phyloP scores from a whole-genome alignment of 2,797 vertebrate species.

The Enteromius radiatus region DNA sequence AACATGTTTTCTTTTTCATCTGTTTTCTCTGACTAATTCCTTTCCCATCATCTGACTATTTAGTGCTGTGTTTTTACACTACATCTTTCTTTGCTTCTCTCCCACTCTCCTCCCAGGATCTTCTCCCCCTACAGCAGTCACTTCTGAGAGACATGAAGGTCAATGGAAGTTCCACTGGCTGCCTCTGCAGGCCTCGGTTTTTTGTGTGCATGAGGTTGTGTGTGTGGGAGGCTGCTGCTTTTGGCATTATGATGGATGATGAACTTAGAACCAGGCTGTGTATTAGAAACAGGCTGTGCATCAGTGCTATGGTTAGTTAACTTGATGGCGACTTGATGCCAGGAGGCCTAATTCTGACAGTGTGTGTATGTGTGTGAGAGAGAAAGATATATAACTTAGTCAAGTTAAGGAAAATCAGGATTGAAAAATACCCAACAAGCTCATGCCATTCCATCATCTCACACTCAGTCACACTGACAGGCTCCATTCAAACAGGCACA shows the following conservation, averaged over 20 bases:
- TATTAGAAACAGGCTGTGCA: constrained; percentile 59
- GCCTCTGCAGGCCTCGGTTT: constrained; percentile 39
- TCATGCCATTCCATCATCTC: neutral
- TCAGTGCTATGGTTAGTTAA: constrained; percentile 63
- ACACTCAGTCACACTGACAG: constrained; percentile 10
- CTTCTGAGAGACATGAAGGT: constrained; percentile 51
- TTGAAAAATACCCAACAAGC: constrained; percentile 31
- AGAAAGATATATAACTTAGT: neutral
- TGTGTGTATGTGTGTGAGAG: neutral
- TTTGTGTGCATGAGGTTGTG: constrained; percentile 27
- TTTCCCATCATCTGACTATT: neutral
- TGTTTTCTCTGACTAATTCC: neutral
- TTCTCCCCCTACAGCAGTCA: constrained; percentile 10
- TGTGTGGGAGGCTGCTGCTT: constrained; percentile 54
- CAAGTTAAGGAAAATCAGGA: constrained; percentile 2
- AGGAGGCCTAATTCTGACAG: constrained; percentile 31
- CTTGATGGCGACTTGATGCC: constrained; percentile 54
- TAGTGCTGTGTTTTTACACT: neutral
- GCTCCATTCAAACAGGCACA: neutral
- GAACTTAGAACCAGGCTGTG: constrained; percentile 52
- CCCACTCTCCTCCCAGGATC: neutral
- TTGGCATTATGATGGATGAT: constrained; percentile 73
- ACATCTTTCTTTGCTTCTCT: constrained; percentile 18
- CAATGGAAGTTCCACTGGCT: constrained; percentile 52
- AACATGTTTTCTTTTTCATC: neutral